Percentiles rank a stretch among this genome's conserved stretches.
Evolutionary conservation across 2,113 vertebrate genomes (phyloP).

Genomic region (Istiophorus platypterus): DNA sequence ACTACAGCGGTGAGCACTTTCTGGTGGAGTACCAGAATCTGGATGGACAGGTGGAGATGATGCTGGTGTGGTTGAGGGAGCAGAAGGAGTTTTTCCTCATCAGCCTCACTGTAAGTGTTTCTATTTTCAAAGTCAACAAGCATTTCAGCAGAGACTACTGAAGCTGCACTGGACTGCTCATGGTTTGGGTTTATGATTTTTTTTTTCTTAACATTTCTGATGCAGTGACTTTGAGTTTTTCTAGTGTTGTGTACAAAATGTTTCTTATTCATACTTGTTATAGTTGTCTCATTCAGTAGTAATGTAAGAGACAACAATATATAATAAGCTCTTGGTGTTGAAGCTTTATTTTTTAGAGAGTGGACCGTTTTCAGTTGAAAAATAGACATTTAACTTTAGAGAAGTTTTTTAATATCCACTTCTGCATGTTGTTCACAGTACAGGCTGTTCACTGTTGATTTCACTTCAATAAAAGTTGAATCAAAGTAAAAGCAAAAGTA

Average conservation of each 20-base stretch:
- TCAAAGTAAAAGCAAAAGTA: not conserved
- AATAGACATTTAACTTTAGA: not conserved
- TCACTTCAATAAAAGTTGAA: no score
- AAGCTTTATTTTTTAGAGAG: no score
- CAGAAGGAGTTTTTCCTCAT: constrained; percentile 66
- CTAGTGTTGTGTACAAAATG: not conserved
- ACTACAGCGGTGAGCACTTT: constrained; percentile 59
- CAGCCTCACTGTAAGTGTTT: constrained; percentile 31
- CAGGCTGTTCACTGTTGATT: not conserved
- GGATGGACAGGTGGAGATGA: constrained; percentile 60
- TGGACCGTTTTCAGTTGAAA: not conserved
- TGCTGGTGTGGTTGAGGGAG: constrained; percentile 64
- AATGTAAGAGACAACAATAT: no score
- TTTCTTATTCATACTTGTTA: no score
- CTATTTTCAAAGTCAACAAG: constrained; percentile 44
- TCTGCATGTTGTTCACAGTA: not conserved
- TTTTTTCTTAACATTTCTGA: not conserved
- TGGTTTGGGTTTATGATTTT: not conserved
- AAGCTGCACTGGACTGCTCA: not conserved
- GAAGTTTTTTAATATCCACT: not conserved
- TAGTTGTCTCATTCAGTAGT: no score
- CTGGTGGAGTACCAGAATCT: constrained; percentile 9
- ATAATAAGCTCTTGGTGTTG: no score
- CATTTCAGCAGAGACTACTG: constrained; percentile 45
- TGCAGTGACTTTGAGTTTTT: not conserved